Percentiles rank a stretch among this genome's conserved stretches.
Evolutionary conservation across 2,797 vertebrate genomes (phyloP).

Genomic region (Pteronotus mesoamericanus): DNA sequence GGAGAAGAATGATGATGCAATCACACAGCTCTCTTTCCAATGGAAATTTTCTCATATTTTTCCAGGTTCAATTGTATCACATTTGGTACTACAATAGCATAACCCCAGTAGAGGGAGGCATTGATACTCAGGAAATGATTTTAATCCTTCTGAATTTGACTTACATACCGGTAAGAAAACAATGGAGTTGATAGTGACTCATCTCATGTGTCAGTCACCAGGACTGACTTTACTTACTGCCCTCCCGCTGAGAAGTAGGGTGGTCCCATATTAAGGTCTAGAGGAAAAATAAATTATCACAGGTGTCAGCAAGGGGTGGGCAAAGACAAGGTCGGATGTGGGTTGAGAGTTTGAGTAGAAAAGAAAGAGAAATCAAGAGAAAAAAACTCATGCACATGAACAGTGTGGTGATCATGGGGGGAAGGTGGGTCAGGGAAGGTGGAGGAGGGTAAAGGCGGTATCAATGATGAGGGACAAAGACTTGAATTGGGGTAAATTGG

Average conservation of each 20-base stretch:
- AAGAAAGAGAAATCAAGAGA: no score
- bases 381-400: background rate
- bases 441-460: no score
- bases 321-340: background rate
- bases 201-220: background rate
- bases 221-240: background rate
- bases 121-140: background rate
- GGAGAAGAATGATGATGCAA: background rate
- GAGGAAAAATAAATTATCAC: background rate
- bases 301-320: background rate
- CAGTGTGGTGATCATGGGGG: no score
- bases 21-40: background rate
- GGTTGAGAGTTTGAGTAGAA: background rate
- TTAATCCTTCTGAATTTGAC: background rate
- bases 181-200: background rate
- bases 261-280: background rate
- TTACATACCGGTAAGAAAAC: background rate
- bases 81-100: background rate
- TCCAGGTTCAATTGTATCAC: background rate
- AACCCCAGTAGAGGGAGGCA: background rate
- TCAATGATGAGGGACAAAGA: no score
- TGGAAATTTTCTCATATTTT: background rate
- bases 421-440: no score
- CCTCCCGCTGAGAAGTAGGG: background rate
- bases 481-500: no score